Evolutionary conservation across 2,888 invertebrate species (phyloP).

Genomic region (Sylvicola cinctus): DNA sequence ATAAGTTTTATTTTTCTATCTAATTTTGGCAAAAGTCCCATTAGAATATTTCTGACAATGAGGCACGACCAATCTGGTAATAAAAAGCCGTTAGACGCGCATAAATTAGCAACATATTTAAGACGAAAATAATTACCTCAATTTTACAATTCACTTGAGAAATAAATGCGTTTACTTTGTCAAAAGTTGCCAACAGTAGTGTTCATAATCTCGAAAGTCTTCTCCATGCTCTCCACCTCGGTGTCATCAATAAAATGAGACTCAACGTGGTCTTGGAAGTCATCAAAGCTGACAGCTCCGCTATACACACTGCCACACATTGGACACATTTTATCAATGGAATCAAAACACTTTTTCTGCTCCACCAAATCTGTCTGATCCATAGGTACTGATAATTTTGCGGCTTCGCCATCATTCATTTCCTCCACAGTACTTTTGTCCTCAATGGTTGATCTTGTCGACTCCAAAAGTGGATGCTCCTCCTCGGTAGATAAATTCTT

Average conservation of each 20-base stretch:
- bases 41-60: too few species aligned
- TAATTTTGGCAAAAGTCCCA: too few species aligned
- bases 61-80: too few species aligned
- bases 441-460: background rate
- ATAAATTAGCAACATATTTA: too few species aligned
- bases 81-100: too few species aligned
- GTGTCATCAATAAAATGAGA: constrained; percentile 46
- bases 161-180: constrained; percentile 18
- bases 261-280: constrained; percentile 56
- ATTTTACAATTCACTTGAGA: constrained; percentile 17
- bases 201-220: constrained; percentile 31
- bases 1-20: too few species aligned
- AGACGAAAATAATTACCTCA: too few species aligned
- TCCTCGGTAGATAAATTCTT: constrained; percentile 23
- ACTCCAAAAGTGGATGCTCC: background rate
- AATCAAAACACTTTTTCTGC: constrained; percentile 18
- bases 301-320: constrained; percentile 47
- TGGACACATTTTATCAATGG: constrained; percentile 42
- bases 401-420: constrained; percentile 2
- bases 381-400: constrained; percentile 8
- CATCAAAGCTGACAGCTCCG: constrained; percentile 33
- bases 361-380: constrained; percentile 21
- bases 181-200: constrained; percentile 25
- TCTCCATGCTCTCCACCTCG: constrained; percentile 30
- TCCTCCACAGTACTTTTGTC: constrained; percentile 2